Base-by-base conservation (phyloP, 92 coral and sea anemone species). In the Montipora capitata region DNA sequence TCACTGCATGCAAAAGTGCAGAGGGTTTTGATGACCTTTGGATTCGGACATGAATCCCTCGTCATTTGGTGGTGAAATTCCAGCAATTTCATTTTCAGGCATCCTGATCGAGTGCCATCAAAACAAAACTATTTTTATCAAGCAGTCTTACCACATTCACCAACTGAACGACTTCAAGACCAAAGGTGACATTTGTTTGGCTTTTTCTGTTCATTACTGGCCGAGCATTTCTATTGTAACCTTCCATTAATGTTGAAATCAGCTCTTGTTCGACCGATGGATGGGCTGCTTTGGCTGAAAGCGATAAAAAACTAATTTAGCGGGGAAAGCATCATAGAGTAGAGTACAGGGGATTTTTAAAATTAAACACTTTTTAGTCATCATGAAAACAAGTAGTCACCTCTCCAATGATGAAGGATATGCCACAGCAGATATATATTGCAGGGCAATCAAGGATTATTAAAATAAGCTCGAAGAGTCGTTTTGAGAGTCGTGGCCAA, bases 1-100 rank as follows among this genome's bases (percentile, higher is more conserved):
- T 97, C 99, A 72, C 96, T 87, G 17, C 99, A 97, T 5, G 94
- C 99, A 87, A 97, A 96, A 17, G 93, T 85, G 77, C 99, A 97
- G 9, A 96, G 94, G 86, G 96, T 97, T 86, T 97, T 97, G 54
- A 97, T 86, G 70, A 97, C 96, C 96, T 97, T 97, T 52, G 98
- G 84, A 86, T 95, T 97, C 8, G 99, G 99, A 72, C 98, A 95
- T 4, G 99, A 98, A 43, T 93, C 89, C 72, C 98, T 88, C 63
- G 82, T n/a, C 89, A 94, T 90, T 27, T 27, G 35, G 35, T 27
- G 35, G 35, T 27, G 35, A 27, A 27, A 27, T 27, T 27, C 35
- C 35, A 27, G 35, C 35, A 27, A 27, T 27, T 27, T 27, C 2
- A 27, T 27, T 27, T 27, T 27, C 35, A 27, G 35, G 2, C 35